A percentile compares a stretch with the other conserved stretches of the same genome.
phyloP scores from a whole-genome alignment of 2,113 vertebrate genomes.

The Crypturellus undulatus region DNA sequence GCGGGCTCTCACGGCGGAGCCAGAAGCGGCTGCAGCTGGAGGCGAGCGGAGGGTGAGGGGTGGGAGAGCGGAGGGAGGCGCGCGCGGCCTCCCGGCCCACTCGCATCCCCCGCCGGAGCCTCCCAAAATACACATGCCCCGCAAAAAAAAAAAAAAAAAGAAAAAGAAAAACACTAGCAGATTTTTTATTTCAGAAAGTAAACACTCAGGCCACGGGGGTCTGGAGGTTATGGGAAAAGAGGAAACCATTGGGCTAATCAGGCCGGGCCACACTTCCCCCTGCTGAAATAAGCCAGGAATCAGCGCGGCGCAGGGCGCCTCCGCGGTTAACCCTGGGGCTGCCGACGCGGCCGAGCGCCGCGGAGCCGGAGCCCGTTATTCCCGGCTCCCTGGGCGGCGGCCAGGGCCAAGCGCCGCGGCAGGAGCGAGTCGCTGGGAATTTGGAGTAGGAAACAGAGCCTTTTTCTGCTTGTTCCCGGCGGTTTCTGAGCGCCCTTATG shows the following conservation, averaged over 20 bases:
- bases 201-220: conserved; percentile 97
- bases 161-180: conserved; percentile 88
- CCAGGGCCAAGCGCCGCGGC: rapidly evolving
- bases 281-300: conserved; percentile 88
- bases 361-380: neutral
- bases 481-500: conserved; percentile 44
- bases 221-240: conserved; percentile 99
- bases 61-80: conserved; percentile 58
- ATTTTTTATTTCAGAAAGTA: conserved; percentile 99
- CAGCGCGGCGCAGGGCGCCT: conserved; percentile 64
- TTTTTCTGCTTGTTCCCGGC: neutral
- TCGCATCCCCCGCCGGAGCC: conserved; percentile 63
- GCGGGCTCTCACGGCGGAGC: conserved; percentile 58
- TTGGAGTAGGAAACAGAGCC: conserved; percentile 12
- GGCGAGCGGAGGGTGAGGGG: conserved; percentile 59
- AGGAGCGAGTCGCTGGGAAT: neutral
- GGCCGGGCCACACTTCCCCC: conserved; percentile 97
- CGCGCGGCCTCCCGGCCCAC: conserved; percentile 49
- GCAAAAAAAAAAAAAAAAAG: conserved; percentile 82
- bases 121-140: conserved; percentile 83
- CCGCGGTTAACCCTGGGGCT: conserved; percentile 77
- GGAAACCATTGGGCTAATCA: conserved; percentile 99
- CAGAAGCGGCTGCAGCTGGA: conserved; percentile 80
- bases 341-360: conserved; percentile 44
- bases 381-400: neutral